Percentiles rank a stretch among this genome's conserved stretches.
Evolutionary conservation across 2,113 vertebrate species (phyloP).

Genomic region (Neogale vison): DNA sequence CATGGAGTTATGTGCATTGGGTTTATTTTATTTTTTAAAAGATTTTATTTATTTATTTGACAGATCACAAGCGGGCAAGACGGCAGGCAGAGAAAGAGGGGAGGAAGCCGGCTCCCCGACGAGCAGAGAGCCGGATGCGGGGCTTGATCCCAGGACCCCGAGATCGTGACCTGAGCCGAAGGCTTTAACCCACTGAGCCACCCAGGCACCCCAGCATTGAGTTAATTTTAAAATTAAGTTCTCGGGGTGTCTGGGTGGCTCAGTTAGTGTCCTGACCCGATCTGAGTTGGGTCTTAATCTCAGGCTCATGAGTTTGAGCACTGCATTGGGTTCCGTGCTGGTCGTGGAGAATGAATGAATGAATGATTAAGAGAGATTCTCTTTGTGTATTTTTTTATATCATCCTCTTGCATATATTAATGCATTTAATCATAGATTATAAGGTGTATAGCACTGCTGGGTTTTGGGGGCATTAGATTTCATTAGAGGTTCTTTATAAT

Average conservation of each 20-base stretch:
- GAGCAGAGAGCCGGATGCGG: too few relatives aligned
- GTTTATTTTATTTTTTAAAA: background rate
- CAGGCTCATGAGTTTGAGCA: background rate
- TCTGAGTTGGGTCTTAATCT: background rate
- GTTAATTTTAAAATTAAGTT: slow-evolving; percentile 59
- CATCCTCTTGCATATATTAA: slow-evolving; percentile 69
- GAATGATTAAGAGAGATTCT: background rate
- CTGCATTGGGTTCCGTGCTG: background rate
- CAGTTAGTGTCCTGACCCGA: background rate
- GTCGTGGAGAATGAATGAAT: background rate
- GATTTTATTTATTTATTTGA: too few relatives aligned
- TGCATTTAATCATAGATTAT: slow-evolving; percentile 62
- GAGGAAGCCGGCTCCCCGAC: too few relatives aligned
- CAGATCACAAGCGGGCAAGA: too few relatives aligned
- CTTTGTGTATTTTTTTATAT: slow-evolving; percentile 53
- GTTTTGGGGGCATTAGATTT: slow-evolving; percentile 68
- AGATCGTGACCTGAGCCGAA: too few relatives aligned
- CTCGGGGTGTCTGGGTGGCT: background rate
- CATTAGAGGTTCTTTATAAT: slow-evolving; percentile 58
- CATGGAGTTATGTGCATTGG: slow-evolving; percentile 35
- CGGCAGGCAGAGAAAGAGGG: too few relatives aligned
- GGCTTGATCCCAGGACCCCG: too few relatives aligned
- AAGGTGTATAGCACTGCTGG: background rate
- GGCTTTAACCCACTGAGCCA: too few relatives aligned
- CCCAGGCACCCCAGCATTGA: background rate